Percentiles rank a stretch among this genome's conserved stretches.
phyloP scores from a whole-genome alignment of 2,888 invertebrate species.

The Agrochola litura region DNA sequence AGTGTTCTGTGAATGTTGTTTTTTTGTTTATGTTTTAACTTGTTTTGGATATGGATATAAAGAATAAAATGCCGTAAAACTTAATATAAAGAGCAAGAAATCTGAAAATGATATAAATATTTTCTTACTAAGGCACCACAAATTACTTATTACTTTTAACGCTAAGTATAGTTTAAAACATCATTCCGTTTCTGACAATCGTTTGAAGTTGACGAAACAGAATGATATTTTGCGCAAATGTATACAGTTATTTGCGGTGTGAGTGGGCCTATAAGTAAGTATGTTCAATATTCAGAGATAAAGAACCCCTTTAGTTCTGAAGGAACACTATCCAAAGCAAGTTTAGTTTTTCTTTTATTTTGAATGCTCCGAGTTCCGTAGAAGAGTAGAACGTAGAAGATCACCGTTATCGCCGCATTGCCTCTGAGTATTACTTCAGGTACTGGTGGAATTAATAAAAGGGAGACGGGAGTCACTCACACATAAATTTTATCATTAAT shows the following conservation, averaged over 20 bases:
- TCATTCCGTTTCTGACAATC: neutral
- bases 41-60: slow-evolving; percentile 63
- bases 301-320: neutral
- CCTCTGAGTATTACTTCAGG: slow-evolving; percentile 99
- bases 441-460: slow-evolving; percentile 94
- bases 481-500: slow-evolving; percentile 30
- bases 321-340: slow-evolving; percentile 50
- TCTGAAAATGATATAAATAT: neutral
- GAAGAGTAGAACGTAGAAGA: slow-evolving; percentile 81
- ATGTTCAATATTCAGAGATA: neutral
- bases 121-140: neutral
- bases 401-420: slow-evolving; percentile 87
- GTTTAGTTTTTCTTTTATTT: slow-evolving; percentile 56
- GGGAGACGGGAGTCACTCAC: slow-evolving; percentile 71
- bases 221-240: neutral
- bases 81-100: neutral
- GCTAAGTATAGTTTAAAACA: neutral
- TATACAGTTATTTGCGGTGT: neutral
- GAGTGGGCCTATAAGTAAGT: neutral
- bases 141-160: neutral
- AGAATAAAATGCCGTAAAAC: neutral
- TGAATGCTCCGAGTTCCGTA: slow-evolving; percentile 68
- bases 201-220: neutral
- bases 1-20: slow-evolving; percentile 71
- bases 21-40: slow-evolving; percentile 55